Evolutionary conservation across 2,113 vertebrate species (phyloP).

Genomic region (Hiodon alosoides): DNA sequence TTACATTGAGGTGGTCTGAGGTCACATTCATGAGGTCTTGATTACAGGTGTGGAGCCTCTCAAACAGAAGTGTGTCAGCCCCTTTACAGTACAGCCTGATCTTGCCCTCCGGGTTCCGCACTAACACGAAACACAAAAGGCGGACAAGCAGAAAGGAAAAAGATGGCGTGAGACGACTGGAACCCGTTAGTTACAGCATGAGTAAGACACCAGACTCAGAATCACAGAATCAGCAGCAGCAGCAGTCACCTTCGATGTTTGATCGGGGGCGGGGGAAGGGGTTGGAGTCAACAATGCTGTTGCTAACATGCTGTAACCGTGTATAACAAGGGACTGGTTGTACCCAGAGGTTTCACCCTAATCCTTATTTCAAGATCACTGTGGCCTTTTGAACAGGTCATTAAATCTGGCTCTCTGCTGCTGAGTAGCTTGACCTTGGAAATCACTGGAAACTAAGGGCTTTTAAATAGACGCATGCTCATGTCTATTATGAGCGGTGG

Average conservation of each 20-base stretch:
- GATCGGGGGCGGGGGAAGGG: no score
- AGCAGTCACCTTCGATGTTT: no score
- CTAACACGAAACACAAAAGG: constrained; percentile 45
- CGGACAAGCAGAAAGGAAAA: constrained; percentile 4
- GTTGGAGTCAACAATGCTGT: no score
- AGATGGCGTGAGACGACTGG: background rate
- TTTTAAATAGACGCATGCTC: background rate
- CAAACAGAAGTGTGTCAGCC: constrained; percentile 83
- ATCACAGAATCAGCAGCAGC: background rate
- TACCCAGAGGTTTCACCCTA: background rate
- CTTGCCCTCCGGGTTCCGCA: constrained; percentile 78
- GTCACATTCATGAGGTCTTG: constrained; percentile 74
- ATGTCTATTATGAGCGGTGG: background rate
- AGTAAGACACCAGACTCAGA: no score
- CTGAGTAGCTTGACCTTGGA: background rate
- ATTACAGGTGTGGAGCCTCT: constrained; percentile 70
- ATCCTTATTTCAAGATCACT: background rate
- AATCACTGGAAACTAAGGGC: background rate
- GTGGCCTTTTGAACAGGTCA: background rate
- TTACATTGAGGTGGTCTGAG: constrained; percentile 84
- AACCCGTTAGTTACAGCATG: background rate
- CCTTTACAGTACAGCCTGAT: constrained; percentile 94
- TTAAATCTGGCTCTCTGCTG: no score
- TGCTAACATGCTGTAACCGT: no score
- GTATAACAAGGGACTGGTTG: no score